Conservation (phyloP, 2,113 vertebrate species). For the Morone chrysops region DNA sequence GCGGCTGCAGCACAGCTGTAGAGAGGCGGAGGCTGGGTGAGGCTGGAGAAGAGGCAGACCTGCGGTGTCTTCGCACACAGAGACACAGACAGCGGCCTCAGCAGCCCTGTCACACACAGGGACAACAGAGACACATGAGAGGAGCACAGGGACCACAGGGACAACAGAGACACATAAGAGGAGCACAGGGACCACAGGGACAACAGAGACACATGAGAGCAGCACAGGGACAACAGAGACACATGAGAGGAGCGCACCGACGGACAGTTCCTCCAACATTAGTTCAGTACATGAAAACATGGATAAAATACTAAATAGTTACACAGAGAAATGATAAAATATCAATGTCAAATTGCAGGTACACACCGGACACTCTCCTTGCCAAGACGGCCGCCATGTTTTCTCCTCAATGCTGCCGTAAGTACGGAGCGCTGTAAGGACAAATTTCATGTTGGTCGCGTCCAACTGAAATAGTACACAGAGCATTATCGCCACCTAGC, state of each 20-base stretch:
- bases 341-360: slow-evolving; percentile 14
- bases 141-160: neutral
- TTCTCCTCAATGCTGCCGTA: neutral
- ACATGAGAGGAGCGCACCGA: neutral
- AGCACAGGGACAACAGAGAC: slow-evolving; percentile 19
- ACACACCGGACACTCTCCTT: slow-evolving; percentile 75
- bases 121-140: slow-evolving; percentile 27
- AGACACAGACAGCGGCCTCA: slow-evolving; percentile 74
- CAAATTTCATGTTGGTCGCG: slow-evolving; percentile 5
- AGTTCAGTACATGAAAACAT: neutral
- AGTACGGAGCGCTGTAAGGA: slow-evolving; percentile 63
- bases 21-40: slow-evolving; percentile 38
- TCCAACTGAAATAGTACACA: fast-evolving
- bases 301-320: neutral
- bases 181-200: neutral
- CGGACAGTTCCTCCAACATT: neutral
- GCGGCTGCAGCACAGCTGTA: slow-evolving; percentile 28
- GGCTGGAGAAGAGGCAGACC: slow-evolving; percentile 57
- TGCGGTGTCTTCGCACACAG: slow-evolving; percentile 44
- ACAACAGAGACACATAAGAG: slow-evolving; percentile 24
- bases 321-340: neutral
- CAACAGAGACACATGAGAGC: slow-evolving; percentile 19
- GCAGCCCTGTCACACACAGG: slow-evolving; percentile 70
- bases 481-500: slow-evolving; percentile 40
- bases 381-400: slow-evolving; percentile 80